phyloP scores from a whole-genome alignment of 2,113 vertebrate species.

The Neogobius melanostomus region DNA sequence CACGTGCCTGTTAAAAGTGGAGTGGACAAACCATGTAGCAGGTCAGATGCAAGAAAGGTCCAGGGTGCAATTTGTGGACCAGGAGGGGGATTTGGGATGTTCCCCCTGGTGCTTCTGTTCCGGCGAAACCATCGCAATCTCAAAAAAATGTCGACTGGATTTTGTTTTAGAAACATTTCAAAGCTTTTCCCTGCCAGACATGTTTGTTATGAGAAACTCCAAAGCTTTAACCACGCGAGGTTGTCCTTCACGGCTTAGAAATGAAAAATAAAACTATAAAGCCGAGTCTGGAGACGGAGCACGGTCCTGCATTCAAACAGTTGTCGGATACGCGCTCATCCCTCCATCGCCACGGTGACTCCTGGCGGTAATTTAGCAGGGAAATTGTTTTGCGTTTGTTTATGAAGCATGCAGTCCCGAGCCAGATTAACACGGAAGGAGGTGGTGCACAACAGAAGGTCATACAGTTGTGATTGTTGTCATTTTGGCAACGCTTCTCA shows the following conservation, averaged over 20 bases:
- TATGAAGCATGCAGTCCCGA: constrained; percentile 58
- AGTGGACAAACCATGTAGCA: too few relatives aligned
- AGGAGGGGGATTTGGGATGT: too few relatives aligned
- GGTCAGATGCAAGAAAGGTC: too few relatives aligned
- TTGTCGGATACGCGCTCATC: background rate
- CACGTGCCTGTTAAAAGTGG: too few relatives aligned
- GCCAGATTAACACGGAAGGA: constrained; percentile 55
- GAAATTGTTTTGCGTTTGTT: constrained; percentile 69
- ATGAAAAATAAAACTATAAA: constrained; percentile 20
- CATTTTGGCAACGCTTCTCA: constrained; percentile 24
- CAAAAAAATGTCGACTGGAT: too few relatives aligned
- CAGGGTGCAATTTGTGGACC: too few relatives aligned
- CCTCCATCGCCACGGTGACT: constrained; percentile 25
- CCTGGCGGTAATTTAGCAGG: constrained; percentile 47
- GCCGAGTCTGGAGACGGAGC: constrained; percentile 11
- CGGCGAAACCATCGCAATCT: too few relatives aligned
- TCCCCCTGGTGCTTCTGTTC: too few relatives aligned
- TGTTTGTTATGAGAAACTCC: background rate
- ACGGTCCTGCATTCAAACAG: constrained; percentile 37
- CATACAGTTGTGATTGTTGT: constrained; percentile 12
- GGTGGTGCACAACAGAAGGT: constrained; percentile 41
- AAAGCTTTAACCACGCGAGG: background rate
- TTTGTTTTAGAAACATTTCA: too few relatives aligned
- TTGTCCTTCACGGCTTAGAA: constrained; percentile 10
- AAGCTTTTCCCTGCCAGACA: background rate